Evolutionary conservation across 2,797 vertebrate species (phyloP).

Genomic region (Pelobates cultripes): DNA sequence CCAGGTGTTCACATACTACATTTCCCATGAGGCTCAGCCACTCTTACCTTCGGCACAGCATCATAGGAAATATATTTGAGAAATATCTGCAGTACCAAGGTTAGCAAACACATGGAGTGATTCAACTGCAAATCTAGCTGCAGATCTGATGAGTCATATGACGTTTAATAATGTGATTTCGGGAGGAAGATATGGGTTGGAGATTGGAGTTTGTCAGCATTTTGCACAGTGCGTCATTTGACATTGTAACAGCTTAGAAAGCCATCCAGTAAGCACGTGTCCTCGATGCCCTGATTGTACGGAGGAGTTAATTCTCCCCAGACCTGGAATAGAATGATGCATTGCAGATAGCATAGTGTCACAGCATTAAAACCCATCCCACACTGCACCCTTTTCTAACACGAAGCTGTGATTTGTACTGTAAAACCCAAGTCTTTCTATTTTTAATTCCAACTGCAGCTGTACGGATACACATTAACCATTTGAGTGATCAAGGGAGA

Average conservation of each 20-base stretch:
- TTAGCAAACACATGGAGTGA: no score
- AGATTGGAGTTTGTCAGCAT: no score
- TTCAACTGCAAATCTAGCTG: no score
- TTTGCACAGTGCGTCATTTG: neutral
- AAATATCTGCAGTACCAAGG: no score
- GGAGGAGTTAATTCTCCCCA: conserved; percentile 32
- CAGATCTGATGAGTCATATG: no score
- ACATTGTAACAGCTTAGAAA: conserved; percentile 25
- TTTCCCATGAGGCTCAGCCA: no score
- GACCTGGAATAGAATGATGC: conserved; percentile 33
- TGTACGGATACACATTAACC: conserved; percentile 44
- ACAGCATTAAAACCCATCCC: conserved; percentile 47
- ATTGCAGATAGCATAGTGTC: conserved; percentile 35
- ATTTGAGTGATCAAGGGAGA: neutral
- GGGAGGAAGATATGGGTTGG: no score
- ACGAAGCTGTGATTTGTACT: conserved; percentile 25
- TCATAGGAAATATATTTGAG: no score
- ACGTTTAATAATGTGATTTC: no score
- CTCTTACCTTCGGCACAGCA: no score
- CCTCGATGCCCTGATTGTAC: neutral
- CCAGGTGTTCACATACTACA: no score
- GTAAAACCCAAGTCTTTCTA: conserved; percentile 33
- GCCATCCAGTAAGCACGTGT: neutral
- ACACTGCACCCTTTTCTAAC: conserved; percentile 45
- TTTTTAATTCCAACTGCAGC: conserved; percentile 39